Evolutionary conservation across 2,113 vertebrate species (phyloP).

Genomic region (Castor canadensis): DNA sequence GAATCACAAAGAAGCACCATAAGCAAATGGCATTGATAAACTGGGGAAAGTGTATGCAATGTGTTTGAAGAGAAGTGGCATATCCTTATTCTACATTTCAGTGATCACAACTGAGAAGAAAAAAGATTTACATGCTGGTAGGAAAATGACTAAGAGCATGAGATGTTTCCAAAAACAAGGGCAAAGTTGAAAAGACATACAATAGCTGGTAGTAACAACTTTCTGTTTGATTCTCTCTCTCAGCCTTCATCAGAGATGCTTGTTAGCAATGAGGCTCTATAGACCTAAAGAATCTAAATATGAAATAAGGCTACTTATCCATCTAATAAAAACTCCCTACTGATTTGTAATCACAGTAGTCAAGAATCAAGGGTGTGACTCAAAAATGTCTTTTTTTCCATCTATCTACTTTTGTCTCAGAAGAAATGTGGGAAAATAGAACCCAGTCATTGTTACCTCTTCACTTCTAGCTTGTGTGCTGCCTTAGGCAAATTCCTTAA

Average conservation of each 20-base stretch:
- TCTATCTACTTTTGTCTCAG: conserved; percentile 10
- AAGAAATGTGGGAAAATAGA: conserved; percentile 24
- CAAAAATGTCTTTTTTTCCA: neutral
- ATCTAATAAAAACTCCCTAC: neutral
- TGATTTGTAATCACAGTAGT: neutral
- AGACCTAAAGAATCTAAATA: neutral
- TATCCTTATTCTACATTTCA: neutral
- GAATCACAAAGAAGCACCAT: neutral
- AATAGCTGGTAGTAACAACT: neutral
- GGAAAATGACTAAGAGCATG: neutral
- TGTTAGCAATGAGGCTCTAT: neutral
- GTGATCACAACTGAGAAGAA: neutral
- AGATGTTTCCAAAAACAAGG: neutral
- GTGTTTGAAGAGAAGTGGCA: neutral
- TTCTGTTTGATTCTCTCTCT: neutral
- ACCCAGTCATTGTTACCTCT: neutral
- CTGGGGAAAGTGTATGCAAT: neutral
- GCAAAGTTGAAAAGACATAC: neutral
- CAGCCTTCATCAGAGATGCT: neutral
- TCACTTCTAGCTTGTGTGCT: neutral
- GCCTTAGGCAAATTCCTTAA: neutral
- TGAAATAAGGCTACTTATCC: neutral
- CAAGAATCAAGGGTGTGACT: neutral
- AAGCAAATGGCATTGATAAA: neutral
- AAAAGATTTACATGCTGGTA: neutral